phyloP scores from a whole-genome alignment of 2,888 invertebrate species.

The Esperia sulphurella region DNA sequence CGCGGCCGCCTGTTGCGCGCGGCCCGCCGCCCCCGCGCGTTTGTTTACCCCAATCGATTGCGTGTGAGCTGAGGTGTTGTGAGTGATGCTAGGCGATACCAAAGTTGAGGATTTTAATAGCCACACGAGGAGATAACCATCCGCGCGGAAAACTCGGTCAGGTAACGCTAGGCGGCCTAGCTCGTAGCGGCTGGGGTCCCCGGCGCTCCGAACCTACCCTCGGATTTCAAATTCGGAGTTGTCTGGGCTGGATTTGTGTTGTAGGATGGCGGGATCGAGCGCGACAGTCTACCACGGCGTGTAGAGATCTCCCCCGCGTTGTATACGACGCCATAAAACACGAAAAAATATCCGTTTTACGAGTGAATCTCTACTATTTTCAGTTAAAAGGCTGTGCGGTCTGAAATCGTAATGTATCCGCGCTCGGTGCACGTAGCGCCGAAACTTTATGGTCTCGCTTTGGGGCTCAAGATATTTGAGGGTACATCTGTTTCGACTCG shows the following conservation, averaged over 20 bases:
- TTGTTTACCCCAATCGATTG: slow-evolving; percentile 50
- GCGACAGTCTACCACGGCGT: neutral
- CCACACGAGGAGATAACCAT: neutral
- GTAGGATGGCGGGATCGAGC: neutral
- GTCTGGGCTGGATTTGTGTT: neutral
- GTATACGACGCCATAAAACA: slow-evolving; percentile 46
- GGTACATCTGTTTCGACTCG: slow-evolving; percentile 1
- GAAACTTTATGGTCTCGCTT: slow-evolving; percentile 14
- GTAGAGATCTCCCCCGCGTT: slow-evolving; percentile 19
- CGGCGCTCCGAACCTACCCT: neutral
- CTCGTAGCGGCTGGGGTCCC: neutral
- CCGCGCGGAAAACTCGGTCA: slow-evolving; percentile 6
- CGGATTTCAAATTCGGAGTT: neutral
- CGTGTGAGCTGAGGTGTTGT: slow-evolving; percentile 62
- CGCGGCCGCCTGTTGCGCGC: slow-evolving; percentile 35
- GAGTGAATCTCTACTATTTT: slow-evolving; percentile 47
- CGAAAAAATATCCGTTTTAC: slow-evolving; percentile 42
- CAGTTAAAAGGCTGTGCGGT: slow-evolving; percentile 20
- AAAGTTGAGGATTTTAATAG: slow-evolving; percentile 4
- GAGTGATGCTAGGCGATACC: slow-evolving; percentile 38
- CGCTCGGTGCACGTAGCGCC: slow-evolving; percentile 22
- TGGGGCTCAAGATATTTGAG: slow-evolving; percentile 12
- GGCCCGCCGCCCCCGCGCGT: slow-evolving; percentile 56
- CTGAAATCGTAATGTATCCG: slow-evolving; percentile 42
- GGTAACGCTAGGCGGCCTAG: slow-evolving; percentile 12